Evolutionary conservation across 35 echinoderm and acorn worm genomes (phyloP).

Genomic region (Strongylocentrotus purpuratus): DNA sequence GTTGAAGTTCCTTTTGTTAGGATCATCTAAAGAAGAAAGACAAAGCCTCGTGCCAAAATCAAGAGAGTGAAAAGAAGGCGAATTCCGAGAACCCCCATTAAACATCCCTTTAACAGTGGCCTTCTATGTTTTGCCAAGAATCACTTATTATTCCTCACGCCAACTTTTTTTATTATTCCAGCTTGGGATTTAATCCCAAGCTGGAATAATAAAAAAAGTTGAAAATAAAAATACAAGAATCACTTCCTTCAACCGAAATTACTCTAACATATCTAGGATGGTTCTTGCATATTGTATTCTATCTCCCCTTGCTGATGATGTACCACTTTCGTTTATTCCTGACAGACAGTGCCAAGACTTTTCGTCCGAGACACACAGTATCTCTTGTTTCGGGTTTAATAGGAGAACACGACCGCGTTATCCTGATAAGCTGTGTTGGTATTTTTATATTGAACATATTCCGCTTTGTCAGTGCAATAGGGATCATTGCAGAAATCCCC

Average conservation of each 20-base stretch:
- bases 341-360: neutral
- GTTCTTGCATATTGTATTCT: neutral
- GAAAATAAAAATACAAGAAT: too few species aligned
- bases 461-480: neutral
- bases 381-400: neutral
- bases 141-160: neutral
- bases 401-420: neutral
- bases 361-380: neutral
- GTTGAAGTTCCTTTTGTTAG: neutral
- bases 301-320: neutral
- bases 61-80: neutral
- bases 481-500: neutral
- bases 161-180: neutral
- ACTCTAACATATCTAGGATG: neutral
- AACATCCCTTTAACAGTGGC: neutral
- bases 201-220: too few species aligned
- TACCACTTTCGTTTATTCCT: neutral
- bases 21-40: neutral
- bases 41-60: neutral
- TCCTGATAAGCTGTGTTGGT: neutral
- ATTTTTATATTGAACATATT: neutral
- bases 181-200: too few species aligned
- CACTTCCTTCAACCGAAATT: neutral
- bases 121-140: neutral
- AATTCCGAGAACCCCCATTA: neutral